Base-by-base conservation (phyloP, 2,797 vertebrate species). In the Kryptolebias ocellatus region DNA sequence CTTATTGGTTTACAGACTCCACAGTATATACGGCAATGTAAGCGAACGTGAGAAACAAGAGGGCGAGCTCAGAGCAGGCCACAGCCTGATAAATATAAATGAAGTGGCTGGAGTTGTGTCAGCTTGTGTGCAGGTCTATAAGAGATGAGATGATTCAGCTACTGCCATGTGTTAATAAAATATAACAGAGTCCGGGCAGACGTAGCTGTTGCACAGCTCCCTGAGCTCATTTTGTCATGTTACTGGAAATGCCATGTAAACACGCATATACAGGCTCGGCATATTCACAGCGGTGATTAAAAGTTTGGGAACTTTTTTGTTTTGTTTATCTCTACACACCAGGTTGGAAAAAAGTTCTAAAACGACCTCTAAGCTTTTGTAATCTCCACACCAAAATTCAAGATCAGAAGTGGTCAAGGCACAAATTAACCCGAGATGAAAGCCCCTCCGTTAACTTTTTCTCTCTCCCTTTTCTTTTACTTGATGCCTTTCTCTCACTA, bases 91-190 rank as follows among this genome's bases (percentile, higher is more conserved):
- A 92, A 88, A 87, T 81, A 89, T 86, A 67, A 68, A 85, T 83
- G 79, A 79, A 74, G 82, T 86, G 72, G 74, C 84, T 74, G 66
- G 76, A 86, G 75, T 85, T 81, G 67, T 87, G 83, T 84, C 84
- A 76, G 71, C 78, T 74, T 47, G 64, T 84, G 78, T 79, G 64
- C 76, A 73, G 52, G 71, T 63, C 78, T 72, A 66, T 76, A 64
- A 64, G 67, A 73, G 79, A 70, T 63, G 64, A 70, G 79, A 78
- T 81, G 86, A 86, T 84, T 88, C 86, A 88, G 78, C 74, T 86
- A 61, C 86, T 85, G 85, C 79, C 79, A 76, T 77, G 16, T 73
- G 66, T 92, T 69, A 90, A 92, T 92, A 92, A 92, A 92, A 87
- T 65, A 92, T 90, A 83, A 85, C 39, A 51, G 39, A 16, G 18